Evolutionary conservation across 2,113 vertebrate genomes (phyloP).

Genomic region (Cacatua alba): DNA sequence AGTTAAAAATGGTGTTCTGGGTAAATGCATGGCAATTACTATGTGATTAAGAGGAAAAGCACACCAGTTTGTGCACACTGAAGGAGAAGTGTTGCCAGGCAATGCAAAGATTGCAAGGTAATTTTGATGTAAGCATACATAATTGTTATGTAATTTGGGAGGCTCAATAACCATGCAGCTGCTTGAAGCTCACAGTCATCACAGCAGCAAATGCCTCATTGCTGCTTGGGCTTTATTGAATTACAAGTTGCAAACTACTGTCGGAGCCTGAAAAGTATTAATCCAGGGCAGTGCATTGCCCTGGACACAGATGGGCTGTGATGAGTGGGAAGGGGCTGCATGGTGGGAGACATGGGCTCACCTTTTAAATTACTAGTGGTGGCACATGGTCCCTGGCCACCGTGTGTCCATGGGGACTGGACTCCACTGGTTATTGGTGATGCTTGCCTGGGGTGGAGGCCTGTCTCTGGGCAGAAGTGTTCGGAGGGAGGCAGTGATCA

Average conservation of each 20-base stretch:
- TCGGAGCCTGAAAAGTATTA: not conserved
- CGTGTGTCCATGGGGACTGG: not conserved
- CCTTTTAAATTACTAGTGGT: not conserved
- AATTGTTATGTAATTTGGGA: constrained; percentile 46
- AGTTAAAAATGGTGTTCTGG: constrained; percentile 40
- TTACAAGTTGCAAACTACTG: not conserved
- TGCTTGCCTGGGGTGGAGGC: not conserved
- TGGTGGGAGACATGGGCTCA: not conserved
- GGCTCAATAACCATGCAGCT: constrained; percentile 13
- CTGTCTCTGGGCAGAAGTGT: not conserved
- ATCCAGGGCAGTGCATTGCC: not conserved
- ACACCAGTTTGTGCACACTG: not conserved
- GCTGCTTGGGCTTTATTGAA: not conserved
- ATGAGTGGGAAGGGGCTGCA: not conserved
- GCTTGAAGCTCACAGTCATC: not conserved
- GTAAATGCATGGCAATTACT: constrained; percentile 28
- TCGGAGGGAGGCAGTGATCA: not conserved
- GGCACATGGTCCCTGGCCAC: fast-evolving
- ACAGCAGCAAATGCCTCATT: not conserved
- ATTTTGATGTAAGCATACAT: constrained; percentile 38
- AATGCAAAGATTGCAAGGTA: constrained; percentile 50
- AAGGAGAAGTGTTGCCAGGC: constrained; percentile 60
- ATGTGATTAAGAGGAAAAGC: constrained; percentile 40
- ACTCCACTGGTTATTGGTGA: not conserved
- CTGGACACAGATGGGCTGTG: fast-evolving